Evolutionary conservation across 2,888 invertebrate genomes (phyloP), one percentile per base, ranked within the genome.

Genomic region (Acleris literana): DNA sequence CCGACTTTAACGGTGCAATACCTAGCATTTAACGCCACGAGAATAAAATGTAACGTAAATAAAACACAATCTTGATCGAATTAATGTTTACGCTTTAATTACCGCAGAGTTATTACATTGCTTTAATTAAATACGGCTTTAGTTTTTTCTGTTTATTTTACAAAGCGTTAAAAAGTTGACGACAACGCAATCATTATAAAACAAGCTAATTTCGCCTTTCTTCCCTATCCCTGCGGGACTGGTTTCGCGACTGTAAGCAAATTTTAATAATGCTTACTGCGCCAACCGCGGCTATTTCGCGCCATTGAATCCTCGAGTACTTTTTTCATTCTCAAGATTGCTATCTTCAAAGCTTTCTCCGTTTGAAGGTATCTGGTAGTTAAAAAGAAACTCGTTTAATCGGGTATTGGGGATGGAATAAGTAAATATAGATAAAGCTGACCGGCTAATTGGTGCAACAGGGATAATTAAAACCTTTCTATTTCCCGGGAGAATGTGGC

Each of bases 241-340:
- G 77, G 80, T 80, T 81, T 78, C 80, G 85, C 83, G 70, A 73
- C 76, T 76, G 84, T 85, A 85, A 84, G 86, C 86, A 86, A 85
- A 86, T 87, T 87, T 87, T 87, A 87, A 87, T 87, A 87, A 86
- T 80, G 87, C 86, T 86, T 84, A 85, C 86, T 79, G 78, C 78
- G 82, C 74, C 80, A 78, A 77, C 77, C 77, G 78, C 77, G 74
- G 81, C 77, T 81, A 82, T 84, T 86, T 85, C 81, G 82, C 84
- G 74, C 85, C 86, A 86, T 85, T 86, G 85, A 84, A 82, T 84
- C 72, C 82, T 81, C 82, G 81, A 83, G 83, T 77, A 83, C 80
- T 83, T 84, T 85, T 83, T 81, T 70, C 68, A 68, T 69, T 70
- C 65, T 61, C 48, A 46, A 66, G 67, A 70, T 70, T 69, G 66